A percentile compares a stretch with the other conserved stretches of the same genome.
Conservation (phyloP, 2,797 vertebrate genomes). For the Sebastiscus albofasciatus region DNA sequence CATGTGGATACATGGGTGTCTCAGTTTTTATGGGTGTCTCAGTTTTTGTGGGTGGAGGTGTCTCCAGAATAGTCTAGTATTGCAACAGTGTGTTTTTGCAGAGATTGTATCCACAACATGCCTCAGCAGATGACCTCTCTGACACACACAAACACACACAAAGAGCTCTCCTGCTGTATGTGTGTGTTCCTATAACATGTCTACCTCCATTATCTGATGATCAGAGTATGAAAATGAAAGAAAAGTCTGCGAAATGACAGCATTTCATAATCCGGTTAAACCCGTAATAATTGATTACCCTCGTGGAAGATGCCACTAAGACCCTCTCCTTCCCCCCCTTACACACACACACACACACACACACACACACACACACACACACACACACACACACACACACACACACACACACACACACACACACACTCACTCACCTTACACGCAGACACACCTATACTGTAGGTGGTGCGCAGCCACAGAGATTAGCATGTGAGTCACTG, state of each 20-base stretch:
- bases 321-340: background rate
- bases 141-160: background rate
- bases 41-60: background rate
- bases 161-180: background rate
- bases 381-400: slow-evolving; percentile 42
- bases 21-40: background rate
- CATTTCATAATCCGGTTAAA: slow-evolving; percentile 31
- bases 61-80: background rate
- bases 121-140: background rate
- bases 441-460: slow-evolving; percentile 50
- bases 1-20: background rate
- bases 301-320: background rate
- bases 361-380: slow-evolving; percentile 26
- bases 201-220: background rate
- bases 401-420: slow-evolving; percentile 20
- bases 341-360: slow-evolving; percentile 18
- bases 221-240: background rate
- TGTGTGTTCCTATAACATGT: background rate
- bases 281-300: slow-evolving; percentile 28
- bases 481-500: slow-evolving; percentile 74
- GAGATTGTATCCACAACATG: slow-evolving; percentile 16
- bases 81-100: slow-evolving; percentile 7
- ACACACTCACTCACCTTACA: slow-evolving; percentile 29
- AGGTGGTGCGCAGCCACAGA: slow-evolving; percentile 29
- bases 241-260: slow-evolving; percentile 9